Evolutionary conservation across 2,888 invertebrate genomes (phyloP).

Genomic region (Folsomia candida): DNA sequence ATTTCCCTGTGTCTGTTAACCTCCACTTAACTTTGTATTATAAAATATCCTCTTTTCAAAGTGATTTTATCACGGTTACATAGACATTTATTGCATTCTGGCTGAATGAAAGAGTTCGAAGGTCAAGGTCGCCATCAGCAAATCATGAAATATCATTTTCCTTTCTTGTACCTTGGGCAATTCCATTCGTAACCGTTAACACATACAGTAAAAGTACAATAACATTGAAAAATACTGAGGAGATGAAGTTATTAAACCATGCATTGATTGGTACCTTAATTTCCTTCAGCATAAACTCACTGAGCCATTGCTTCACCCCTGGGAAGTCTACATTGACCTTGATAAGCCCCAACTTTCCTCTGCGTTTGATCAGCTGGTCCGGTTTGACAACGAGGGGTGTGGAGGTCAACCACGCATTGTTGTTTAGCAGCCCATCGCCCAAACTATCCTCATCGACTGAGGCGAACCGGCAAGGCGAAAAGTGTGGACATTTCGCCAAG

Average conservation of each 20-base stretch:
- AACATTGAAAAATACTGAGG: no score
- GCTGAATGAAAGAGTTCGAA: neutral
- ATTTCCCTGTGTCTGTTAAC: no score
- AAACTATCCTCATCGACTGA: conserved; percentile 73
- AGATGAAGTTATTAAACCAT: no score
- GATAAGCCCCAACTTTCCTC: conserved; percentile 95
- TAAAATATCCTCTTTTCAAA: no score
- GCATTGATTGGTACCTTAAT: conserved; percentile 64
- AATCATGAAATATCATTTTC: no score
- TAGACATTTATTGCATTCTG: no score
- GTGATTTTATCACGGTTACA: no score
- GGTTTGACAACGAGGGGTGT: conserved; percentile 86
- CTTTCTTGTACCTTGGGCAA: no score
- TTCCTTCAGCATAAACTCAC: conserved; percentile 77
- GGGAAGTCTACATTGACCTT: conserved; percentile 83
- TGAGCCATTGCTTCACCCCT: conserved; percentile 81
- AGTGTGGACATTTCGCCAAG: conserved; percentile 65
- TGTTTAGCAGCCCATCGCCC: conserved; percentile 71
- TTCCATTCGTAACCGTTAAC: no score
- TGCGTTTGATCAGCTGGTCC: conserved; percentile 95
- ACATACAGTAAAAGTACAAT: no score
- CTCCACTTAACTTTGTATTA: no score
- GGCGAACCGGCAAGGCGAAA: conserved; percentile 74
- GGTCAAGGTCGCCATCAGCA: neutral
- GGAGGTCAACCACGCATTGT: conserved; percentile 76